Conservation (phyloP, 2,113 vertebrate species). For the Catharus minimus region DNA sequence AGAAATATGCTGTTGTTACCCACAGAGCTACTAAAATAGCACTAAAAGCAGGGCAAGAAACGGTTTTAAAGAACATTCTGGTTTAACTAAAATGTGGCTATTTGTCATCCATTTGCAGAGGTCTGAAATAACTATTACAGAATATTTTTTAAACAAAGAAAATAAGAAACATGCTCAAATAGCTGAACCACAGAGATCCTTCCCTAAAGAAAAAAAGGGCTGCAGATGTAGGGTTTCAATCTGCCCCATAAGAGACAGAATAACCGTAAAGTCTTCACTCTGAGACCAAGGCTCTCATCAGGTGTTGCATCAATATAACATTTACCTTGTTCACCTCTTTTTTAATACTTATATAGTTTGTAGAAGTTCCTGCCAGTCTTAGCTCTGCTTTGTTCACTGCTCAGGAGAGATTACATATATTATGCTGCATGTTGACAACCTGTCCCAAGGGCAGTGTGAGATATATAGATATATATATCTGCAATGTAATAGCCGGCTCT, state of each 20-base stretch:
- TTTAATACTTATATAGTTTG: not conserved
- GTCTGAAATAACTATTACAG: conserved; percentile 1
- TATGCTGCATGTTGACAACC: not conserved
- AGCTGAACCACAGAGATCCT: not conserved
- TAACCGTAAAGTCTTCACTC: not conserved
- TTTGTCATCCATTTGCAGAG: conserved; percentile 17
- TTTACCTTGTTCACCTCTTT: not conserved
- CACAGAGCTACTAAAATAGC: conserved; percentile 1
- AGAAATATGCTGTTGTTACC: not conserved
- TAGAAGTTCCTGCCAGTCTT: not conserved
- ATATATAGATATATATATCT: not conserved
- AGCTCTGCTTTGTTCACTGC: not conserved
- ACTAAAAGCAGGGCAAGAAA: conserved; percentile 14
- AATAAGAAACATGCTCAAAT: not conserved
- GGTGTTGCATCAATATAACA: not conserved
- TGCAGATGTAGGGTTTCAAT: not conserved
- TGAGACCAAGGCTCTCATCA: not conserved
- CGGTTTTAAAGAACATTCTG: not conserved
- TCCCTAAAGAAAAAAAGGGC: not conserved
- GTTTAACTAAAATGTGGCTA: conserved; percentile 17
- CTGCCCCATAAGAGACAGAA: not conserved
- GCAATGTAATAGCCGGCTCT: not conserved
- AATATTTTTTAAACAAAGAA: not conserved
- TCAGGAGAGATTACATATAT: not conserved
- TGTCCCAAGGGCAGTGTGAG: not conserved